Evolutionary conservation across 2,888 invertebrate species (phyloP), one percentile per base, ranked within the genome.

Genomic region (Polydrusus pterygomalis): DNA sequence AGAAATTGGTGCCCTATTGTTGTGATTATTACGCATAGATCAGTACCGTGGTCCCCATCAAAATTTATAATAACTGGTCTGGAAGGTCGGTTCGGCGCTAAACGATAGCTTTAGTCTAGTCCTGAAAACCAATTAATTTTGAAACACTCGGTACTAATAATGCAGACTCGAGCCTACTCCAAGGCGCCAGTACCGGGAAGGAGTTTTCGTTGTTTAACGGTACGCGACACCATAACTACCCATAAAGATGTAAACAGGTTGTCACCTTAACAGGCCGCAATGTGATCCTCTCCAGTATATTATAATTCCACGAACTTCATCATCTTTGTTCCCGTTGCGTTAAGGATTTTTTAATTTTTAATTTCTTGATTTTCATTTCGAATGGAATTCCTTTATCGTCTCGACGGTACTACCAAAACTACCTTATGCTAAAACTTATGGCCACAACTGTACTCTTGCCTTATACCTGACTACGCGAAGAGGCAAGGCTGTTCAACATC

Each of bases 81-180:
- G 18, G 34, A 56, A 40, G 15, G 17, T n/a, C 51, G 43, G 58
- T 43, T 40, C 58, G 69, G 76, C 69, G 38, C 30, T 69, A 68
- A 69, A 71, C 65, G 49, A 67, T 18, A 56, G 47, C 62, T 69
- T 18, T 25, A 63, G 68, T 75, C 71, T 67, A 71, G 65, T 56
- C 75, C 75, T 40, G 58, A 71, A 76, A 78, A 68, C 70, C 78
- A 75, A 78, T 78, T 78, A 78, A 78, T 78, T 78, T 75, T 63
- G 74, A 74, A 76, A 78, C 78, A 78, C 78, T 75, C 68, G 68
- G 75, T 78, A 77, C 77, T 74, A 77, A 77, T 75, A 74, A 75
- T 70, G 75, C 78, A 78, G 75, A 78, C 78, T 68, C 73, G 60
- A 58, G 49, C 63, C 49, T 63, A 38, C 70, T 70, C 58, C 25